Percentiles rank a stretch among this genome's conserved stretches.
Conservation (phyloP, 2,888 invertebrate genomes). For the Bursaphelenchus okinawaensis region DNA sequence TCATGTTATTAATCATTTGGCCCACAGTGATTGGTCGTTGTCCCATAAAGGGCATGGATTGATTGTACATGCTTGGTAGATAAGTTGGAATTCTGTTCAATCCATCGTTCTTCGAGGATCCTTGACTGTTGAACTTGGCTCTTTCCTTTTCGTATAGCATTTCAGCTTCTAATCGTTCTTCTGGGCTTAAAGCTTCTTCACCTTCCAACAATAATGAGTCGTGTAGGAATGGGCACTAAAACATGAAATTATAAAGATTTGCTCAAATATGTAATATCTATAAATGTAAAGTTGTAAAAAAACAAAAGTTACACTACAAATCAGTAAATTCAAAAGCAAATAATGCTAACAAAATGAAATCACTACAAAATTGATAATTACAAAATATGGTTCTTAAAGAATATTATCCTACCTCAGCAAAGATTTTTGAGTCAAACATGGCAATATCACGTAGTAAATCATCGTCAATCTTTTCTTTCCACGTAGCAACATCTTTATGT, state of each 20-base stretch:
- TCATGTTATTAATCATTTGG: not conserved
- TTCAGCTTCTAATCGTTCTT: slow-evolving; percentile 48
- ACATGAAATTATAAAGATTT: slow-evolving; percentile 1
- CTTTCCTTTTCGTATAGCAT: slow-evolving; percentile 24
- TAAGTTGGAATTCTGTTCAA: not conserved
- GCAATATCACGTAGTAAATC: slow-evolving; percentile 32
- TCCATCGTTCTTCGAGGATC: not conserved
- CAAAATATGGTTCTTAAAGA: not conserved
- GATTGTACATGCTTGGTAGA: not conserved
- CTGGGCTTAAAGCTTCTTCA: slow-evolving; percentile 42
- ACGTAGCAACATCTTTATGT: slow-evolving; percentile 21
- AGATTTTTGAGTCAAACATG: slow-evolving; percentile 19
- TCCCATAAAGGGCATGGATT: not conserved
- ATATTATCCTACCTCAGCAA: slow-evolving; percentile 26
- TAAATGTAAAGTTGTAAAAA: no score
- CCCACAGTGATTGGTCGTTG: not conserved
- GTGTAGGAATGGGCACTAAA: slow-evolving; percentile 48
- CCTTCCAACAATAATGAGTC: slow-evolving; percentile 47
- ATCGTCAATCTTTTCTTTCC: slow-evolving; percentile 39
- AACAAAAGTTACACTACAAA: no score
- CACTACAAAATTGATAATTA: not conserved
- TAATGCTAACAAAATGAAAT: not conserved
- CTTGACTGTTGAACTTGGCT: not conserved
- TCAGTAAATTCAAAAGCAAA: no score
- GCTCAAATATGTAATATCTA: no score